phyloP scores from a whole-genome alignment of 2,888 invertebrate genomes.

The Dione vanillae region DNA sequence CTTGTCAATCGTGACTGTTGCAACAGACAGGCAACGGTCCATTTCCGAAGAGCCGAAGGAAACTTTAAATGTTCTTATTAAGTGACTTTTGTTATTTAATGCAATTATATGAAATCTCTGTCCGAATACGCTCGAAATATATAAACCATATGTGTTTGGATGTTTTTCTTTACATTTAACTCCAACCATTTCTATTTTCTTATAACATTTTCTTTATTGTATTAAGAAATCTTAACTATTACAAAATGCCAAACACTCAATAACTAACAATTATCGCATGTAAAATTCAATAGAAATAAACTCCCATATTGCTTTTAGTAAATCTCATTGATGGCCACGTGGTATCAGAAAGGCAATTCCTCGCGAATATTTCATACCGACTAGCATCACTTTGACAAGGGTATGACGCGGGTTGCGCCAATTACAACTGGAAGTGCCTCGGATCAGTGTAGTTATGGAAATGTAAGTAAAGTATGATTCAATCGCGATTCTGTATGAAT shows the following conservation, averaged over 20 bases:
- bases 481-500: background rate
- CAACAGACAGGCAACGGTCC: too few species aligned
- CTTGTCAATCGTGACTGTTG: too few species aligned
- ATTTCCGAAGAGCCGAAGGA: too few species aligned
- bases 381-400: conserved; percentile 68
- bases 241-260: background rate
- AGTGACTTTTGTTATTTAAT: too few species aligned
- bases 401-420: conserved; percentile 71
- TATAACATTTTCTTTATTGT: too few species aligned
- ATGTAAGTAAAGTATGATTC: conserved; percentile 32
- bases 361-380: conserved; percentile 61
- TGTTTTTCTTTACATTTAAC: too few species aligned
- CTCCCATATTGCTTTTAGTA: conserved; percentile 9
- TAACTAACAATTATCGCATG: background rate
- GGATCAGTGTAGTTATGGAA: conserved; percentile 39
- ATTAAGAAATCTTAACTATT: too few species aligned
- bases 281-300: conserved; percentile 10
- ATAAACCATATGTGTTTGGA: too few species aligned
- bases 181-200: too few species aligned
- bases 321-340: conserved; percentile 30
- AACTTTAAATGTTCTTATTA: too few species aligned
- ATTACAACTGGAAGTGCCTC: conserved; percentile 55
- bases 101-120: too few species aligned
- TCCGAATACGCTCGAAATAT: too few species aligned
- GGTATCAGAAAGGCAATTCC: conserved; percentile 52